Conservation (phyloP, 2,888 invertebrate species). For the Hyposoter dolosus region DNA sequence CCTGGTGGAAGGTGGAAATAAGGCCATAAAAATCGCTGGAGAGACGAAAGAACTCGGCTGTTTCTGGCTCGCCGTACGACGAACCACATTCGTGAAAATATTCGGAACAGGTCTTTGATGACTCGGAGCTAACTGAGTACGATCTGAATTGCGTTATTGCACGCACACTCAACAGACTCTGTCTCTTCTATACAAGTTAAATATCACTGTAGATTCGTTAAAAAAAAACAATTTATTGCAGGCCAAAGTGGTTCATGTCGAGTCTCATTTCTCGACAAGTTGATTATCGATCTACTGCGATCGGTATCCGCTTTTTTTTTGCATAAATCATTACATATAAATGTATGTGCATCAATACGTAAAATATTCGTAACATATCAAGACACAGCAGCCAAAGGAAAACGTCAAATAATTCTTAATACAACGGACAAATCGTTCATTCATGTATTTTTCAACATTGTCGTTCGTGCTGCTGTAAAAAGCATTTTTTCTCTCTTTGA, state of each 20-base stretch:
- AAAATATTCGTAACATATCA: background rate
- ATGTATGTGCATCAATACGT: background rate
- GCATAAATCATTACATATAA: background rate
- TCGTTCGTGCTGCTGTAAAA: background rate
- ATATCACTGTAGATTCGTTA: background rate
- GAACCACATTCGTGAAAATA: conserved; percentile 30
- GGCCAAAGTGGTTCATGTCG: conserved; percentile 14
- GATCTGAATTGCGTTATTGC: conserved; percentile 31
- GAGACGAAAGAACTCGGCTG: conserved; percentile 53
- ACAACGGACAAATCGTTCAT: conserved; percentile 7
- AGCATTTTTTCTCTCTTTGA: background rate
- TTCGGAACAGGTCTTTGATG: conserved; percentile 33
- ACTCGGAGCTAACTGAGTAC: conserved; percentile 28
- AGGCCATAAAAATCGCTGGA: conserved; percentile 52
- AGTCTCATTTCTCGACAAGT: conserved; percentile 34
- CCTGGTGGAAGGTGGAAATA: conserved; percentile 63
- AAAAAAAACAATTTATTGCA: conserved; percentile 40
- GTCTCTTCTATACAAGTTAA: background rate
- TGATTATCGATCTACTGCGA: conserved; percentile 46
- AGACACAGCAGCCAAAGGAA: background rate
- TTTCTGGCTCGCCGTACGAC: conserved; percentile 6
- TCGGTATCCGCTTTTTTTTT: conserved; percentile 25
- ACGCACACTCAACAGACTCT: conserved; percentile 2
- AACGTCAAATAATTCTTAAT: background rate
- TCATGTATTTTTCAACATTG: background rate